A percentile compares a stretch with the other conserved stretches of the same genome.
phyloP scores from a whole-genome alignment of 1,140 invertebrate species.

The Venturia canescens region DNA sequence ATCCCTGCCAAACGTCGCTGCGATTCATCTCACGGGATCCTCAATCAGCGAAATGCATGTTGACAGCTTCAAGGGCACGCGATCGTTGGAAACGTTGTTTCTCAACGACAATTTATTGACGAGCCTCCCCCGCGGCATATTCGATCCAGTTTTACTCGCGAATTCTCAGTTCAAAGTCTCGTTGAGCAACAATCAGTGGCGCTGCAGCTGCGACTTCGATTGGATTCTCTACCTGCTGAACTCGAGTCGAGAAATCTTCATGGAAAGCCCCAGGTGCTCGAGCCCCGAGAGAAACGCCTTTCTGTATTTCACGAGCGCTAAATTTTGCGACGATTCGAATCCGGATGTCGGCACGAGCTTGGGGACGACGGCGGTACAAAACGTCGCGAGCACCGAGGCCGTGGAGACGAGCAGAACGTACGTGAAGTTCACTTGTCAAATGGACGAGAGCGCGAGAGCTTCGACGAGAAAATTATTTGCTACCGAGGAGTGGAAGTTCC shows the following conservation, averaged over 20 bases:
- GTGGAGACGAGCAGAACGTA: background rate
- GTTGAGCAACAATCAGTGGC: constrained; percentile 44
- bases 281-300: constrained; percentile 21
- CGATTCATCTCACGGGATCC: constrained; percentile 42
- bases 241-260: background rate
- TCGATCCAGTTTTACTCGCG: background rate
- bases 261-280: constrained; percentile 26
- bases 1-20: constrained; percentile 30
- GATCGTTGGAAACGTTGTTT: constrained; percentile 16
- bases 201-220: constrained; percentile 37
- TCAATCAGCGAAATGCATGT: constrained; percentile 8
- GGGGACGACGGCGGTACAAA: background rate
- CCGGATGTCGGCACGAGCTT: background rate
- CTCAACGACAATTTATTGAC: constrained; percentile 39
- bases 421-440: constrained; percentile 14
- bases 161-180: constrained; percentile 33
- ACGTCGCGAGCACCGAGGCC: background rate
- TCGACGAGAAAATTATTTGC: constrained; percentile 22
- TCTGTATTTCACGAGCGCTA: constrained; percentile 29
- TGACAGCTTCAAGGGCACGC: constrained; percentile 13
- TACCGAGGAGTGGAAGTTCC: constrained; percentile 6
- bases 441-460: background rate
- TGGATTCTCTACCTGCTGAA: constrained; percentile 38
- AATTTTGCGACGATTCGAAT: constrained; percentile 39
- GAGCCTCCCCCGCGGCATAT: constrained; percentile 32